Percentiles rank a stretch among this genome's conserved stretches.
Conservation (phyloP, 2,113 vertebrate genomes). For the Tychaedon coryphoeus region DNA sequence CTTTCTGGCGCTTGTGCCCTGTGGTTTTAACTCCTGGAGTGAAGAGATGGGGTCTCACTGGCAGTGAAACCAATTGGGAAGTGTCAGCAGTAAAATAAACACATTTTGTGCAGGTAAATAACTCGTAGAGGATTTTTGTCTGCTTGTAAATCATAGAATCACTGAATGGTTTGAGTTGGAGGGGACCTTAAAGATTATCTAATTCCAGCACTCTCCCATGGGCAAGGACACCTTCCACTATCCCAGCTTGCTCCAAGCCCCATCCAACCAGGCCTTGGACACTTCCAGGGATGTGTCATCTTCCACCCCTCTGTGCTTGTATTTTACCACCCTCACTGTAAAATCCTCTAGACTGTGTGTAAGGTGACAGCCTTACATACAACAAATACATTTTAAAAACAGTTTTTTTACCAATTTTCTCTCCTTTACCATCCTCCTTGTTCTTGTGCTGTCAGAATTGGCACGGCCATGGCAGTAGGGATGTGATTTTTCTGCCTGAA, state of each 20-base stretch:
- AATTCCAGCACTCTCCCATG: background rate
- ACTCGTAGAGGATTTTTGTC: background rate
- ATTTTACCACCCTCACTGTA: background rate
- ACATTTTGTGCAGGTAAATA: background rate
- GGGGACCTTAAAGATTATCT: background rate
- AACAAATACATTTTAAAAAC: background rate
- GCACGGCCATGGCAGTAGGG: rapidly evolving
- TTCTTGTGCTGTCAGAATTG: background rate
- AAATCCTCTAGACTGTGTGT: background rate
- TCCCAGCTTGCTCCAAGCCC: background rate
- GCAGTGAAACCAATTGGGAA: background rate
- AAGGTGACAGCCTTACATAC: background rate
- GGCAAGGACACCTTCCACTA: background rate
- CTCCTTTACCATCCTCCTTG: background rate
- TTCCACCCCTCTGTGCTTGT: background rate
- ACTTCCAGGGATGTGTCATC: no score
- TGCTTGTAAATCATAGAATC: background rate
- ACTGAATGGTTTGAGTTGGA: background rate
- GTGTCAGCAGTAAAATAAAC: background rate
- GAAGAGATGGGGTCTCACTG: background rate
- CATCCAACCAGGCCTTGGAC: background rate
- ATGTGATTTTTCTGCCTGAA: background rate
- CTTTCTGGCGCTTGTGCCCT: background rate
- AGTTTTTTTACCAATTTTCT: background rate
- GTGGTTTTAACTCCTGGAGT: rapidly evolving